Evolutionary conservation across 2,113 vertebrate species (phyloP).

Genomic region (Arizona elegans): DNA sequence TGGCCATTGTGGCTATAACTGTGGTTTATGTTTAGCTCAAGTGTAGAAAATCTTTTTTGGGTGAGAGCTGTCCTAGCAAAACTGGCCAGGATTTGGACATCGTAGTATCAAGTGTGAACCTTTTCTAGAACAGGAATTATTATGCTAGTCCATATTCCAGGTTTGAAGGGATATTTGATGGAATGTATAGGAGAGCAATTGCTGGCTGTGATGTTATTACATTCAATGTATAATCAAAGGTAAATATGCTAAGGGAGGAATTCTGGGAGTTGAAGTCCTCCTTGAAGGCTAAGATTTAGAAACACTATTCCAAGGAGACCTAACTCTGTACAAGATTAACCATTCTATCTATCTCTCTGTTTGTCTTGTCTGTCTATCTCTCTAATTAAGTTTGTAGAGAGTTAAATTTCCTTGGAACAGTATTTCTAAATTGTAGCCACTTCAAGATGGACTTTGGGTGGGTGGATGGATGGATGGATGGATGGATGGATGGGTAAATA

Average conservation of each 20-base stretch:
- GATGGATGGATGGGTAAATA: no score
- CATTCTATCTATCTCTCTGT: neutral
- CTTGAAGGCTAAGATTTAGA: neutral
- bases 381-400: no score
- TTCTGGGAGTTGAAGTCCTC: no score
- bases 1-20: neutral
- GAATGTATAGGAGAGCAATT: neutral
- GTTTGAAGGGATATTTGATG: neutral
- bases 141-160: neutral
- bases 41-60: neutral
- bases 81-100: neutral
- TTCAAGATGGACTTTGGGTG: no score
- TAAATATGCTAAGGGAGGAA: no score
- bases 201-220: neutral
- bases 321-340: neutral
- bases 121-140: neutral
- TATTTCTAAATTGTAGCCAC: no score
- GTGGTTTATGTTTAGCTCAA: neutral
- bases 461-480: no score
- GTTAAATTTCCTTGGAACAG: no score
- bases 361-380: no score
- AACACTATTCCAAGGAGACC: neutral
- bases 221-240: no score
- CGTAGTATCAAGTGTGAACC: neutral
- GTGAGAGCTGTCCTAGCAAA: neutral